phyloP scores from a whole-genome alignment of 2,888 invertebrate species.

The Acleris emargana region DNA sequence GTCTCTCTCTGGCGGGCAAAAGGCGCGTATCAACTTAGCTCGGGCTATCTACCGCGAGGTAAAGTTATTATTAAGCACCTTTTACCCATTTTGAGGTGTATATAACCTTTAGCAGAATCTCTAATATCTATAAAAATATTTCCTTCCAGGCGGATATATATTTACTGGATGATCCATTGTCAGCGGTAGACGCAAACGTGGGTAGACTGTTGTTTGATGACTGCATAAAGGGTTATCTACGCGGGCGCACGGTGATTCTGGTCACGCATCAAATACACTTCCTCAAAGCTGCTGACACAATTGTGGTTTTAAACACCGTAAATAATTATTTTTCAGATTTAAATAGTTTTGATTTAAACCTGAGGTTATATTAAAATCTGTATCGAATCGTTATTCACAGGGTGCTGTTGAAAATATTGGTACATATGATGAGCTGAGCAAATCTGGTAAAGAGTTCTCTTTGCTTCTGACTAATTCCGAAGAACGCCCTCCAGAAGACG shows the following conservation, averaged over 20 bases:
- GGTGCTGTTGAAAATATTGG: conserved; percentile 85
- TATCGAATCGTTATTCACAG: conserved; percentile 50
- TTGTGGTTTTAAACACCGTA: conserved; percentile 84
- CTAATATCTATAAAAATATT: conserved; percentile 6
- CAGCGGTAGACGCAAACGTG: conserved; percentile 91
- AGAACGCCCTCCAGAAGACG: conserved; percentile 52
- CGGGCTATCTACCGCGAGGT: conserved; percentile 90
- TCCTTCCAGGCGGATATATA: conserved; percentile 87
- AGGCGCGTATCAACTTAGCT: conserved; percentile 91
- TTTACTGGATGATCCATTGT: conserved; percentile 91
- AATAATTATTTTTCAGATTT: conserved; percentile 36
- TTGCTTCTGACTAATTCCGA: conserved; percentile 57
- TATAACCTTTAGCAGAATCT: neutral
- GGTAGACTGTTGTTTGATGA: conserved; percentile 89
- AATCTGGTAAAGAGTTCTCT: conserved; percentile 80
- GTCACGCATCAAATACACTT: conserved; percentile 96
- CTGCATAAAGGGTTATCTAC: conserved; percentile 87
- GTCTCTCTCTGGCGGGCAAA: conserved; percentile 92
- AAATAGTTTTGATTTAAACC: too few relatives aligned
- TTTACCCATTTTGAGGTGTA: neutral
- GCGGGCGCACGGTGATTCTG: conserved; percentile 87
- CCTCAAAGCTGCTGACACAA: conserved; percentile 86
- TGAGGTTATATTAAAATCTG: neutral
- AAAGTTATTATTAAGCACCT: too few relatives aligned
- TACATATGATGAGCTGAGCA: conserved; percentile 81